These are phyloP conservation scores for Acanthis flammea DNA, from an alignment of 2,797 vertebrate species.

Conservation along the genomic window DNA sequence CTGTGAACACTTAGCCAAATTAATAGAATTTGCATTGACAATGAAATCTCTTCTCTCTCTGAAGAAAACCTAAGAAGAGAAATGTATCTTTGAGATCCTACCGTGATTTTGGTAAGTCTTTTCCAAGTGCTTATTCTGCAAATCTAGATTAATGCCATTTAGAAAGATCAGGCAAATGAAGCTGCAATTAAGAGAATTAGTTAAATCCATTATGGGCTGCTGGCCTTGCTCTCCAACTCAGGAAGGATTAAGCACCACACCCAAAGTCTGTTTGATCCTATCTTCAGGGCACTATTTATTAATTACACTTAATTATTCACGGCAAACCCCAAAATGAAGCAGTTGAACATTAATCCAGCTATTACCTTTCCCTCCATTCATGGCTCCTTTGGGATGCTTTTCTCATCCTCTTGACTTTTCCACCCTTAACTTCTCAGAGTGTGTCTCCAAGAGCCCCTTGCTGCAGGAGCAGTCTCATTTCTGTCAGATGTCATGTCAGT, in stretches of 20 bases:
- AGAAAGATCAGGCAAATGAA: conserved; percentile 70
- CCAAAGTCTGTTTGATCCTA: conserved; percentile 62
- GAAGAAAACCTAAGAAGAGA: conserved; percentile 6
- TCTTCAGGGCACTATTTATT: conserved; percentile 69
- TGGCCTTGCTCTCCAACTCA: conserved; percentile 63
- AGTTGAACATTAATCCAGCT: conserved; percentile 42
- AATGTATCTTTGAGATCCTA: conserved; percentile 44
- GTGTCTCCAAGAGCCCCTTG: background rate
- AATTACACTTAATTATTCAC: conserved; percentile 63
- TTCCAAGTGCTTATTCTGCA: conserved; percentile 69
- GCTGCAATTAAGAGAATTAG: conserved; percentile 69
- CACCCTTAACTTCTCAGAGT: background rate
- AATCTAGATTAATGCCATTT: conserved; percentile 68
- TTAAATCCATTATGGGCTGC: conserved; percentile 65
- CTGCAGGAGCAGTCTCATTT: background rate
- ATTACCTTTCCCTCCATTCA: conserved; percentile 54
- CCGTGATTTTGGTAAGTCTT: conserved; percentile 55
- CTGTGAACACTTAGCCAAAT: conserved; percentile 7
- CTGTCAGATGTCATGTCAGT: fast-evolving
- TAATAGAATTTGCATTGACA: conserved; percentile 35
- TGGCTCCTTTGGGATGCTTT: background rate
- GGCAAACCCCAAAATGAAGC: conserved; percentile 59
- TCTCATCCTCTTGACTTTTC: background rate
- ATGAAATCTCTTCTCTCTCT: background rate
- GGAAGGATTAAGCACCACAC: conserved; percentile 65